These are phyloP conservation scores for Hypolimnas misippus DNA, from an alignment of 2,888 invertebrate genomes.

Conservation along the genomic window DNA sequence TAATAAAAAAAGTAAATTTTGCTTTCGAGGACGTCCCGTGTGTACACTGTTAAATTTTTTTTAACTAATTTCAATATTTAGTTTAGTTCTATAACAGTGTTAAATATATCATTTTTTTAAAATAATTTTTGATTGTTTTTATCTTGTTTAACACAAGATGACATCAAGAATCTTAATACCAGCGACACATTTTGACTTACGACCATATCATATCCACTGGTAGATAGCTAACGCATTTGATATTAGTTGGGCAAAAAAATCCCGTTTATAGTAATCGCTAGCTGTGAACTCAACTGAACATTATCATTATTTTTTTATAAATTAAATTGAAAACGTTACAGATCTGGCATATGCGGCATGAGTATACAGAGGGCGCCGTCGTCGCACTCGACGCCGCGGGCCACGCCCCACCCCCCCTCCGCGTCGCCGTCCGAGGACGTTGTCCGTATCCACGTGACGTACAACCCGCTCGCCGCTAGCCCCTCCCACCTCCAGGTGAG, in stretches of 20 bases:
- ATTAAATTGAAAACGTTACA: conserved; percentile 51
- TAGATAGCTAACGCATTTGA: conserved; percentile 19
- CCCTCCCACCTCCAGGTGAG: conserved; percentile 82
- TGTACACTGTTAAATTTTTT: too few relatives aligned
- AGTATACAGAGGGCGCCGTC: conserved; percentile 78
- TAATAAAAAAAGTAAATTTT: too few relatives aligned
- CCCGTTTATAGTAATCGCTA: conserved; percentile 15
- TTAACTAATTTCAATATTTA: too few relatives aligned
- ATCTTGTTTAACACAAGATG: too few relatives aligned
- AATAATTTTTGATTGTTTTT: not conserved
- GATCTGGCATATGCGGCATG: conserved; percentile 78
- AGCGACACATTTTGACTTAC: not conserved
- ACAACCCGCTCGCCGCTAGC: conserved; percentile 83
- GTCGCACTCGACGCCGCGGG: conserved; percentile 86
- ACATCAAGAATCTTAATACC: not conserved
- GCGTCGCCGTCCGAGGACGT: conserved; percentile 87
- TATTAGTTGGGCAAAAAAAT: conserved; percentile 11
- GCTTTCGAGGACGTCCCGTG: too few relatives aligned
- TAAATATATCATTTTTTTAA: too few relatives aligned
- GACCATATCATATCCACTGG: conserved; percentile 6
- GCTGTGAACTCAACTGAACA: not conserved
- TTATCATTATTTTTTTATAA: not conserved
- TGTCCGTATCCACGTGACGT: conserved; percentile 91
- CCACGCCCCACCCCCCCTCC: conserved; percentile 85
- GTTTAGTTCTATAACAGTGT: too few relatives aligned